Base-by-base conservation (phyloP, 2,113 vertebrate genomes). In the Chascanopsetta lugubris region DNA sequence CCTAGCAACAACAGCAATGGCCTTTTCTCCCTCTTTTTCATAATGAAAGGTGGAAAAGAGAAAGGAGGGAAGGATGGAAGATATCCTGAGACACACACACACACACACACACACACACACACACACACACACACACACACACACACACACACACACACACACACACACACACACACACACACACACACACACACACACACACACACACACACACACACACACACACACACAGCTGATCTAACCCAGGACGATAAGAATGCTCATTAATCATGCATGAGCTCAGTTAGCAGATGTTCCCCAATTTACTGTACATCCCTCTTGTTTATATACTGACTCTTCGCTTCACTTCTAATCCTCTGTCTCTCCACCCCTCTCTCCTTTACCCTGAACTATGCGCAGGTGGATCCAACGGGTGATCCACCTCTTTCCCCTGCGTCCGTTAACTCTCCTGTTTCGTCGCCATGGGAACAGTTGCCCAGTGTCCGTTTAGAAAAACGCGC, bases 1-100 rank as follows among this genome's bases (percentile, higher is more conserved):
- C 91, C 64, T 82, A 78, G 89, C 82, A 91, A 92, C 91, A 38
- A 45, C 78, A 42, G 64, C 42, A 45, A 79, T 42, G n/a, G 70
- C 0, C 6, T 38, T 18, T 42, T 12, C 59, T 26, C 43, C 45
- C 58, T 58, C 8, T 18, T 51, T 58, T 38, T 61, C 27, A 38
- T 34, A 61, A 38, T 13, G 8, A 65, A 57, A 69, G 34, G 24
- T 54, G 36, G 45, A 32, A 71, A 58, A 40, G 50, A 18, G 20
- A 61, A 30, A 25, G 34, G 38, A 34, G 22, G 46, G 24, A 45
- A 42, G 40, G 26, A 46, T 22, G 51, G 57, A 50, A 48, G n/a
- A n/a, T n/a, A n/a, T n/a, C n/a, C n/a, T n/a, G n/a, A n/a, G n/a
- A n/a, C 46, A 43, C 13, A 27, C 55, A 62, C 9, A 34, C 47